phyloP scores from a whole-genome alignment of 1,140 invertebrate species.

The Lerema accius region DNA sequence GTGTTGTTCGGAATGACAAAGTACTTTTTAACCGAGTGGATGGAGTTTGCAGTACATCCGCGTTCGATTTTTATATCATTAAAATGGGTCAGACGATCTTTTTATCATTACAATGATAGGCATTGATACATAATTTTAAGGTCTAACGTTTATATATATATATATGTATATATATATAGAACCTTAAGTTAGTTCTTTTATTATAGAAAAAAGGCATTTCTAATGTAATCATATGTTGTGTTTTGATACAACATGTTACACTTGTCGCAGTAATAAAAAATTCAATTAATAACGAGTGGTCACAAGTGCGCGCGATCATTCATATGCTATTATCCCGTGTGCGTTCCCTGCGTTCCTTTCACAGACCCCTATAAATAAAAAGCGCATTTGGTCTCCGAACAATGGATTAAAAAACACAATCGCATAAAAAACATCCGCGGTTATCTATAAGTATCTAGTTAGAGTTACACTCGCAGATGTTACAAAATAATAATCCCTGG shows the following conservation, averaged over 20 bases:
- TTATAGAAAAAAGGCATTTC: too few relatives aligned
- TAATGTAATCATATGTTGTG: slow-evolving; percentile 14
- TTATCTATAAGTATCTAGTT: slow-evolving; percentile 82
- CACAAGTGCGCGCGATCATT: slow-evolving; percentile 70
- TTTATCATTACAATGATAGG: background rate
- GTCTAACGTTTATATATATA: too few relatives aligned
- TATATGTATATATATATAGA: too few relatives aligned
- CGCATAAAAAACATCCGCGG: slow-evolving; percentile 80
- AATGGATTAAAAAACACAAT: slow-evolving; percentile 74
- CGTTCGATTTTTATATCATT: slow-evolving; percentile 9
- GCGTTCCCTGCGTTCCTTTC: slow-evolving; percentile 37
- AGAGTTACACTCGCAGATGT: slow-evolving; percentile 79
- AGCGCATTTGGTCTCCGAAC: slow-evolving; percentile 71
- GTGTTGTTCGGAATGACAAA: slow-evolving; percentile 39
- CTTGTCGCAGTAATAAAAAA: slow-evolving; percentile 63
- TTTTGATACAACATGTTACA: slow-evolving; percentile 37
- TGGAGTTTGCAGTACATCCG: slow-evolving; percentile 5
- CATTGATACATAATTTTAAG: too few relatives aligned
- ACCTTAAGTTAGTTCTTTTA: too few relatives aligned
- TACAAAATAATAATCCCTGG: slow-evolving; percentile 75
- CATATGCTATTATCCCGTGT: slow-evolving; percentile 51
- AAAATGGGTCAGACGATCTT: slow-evolving; percentile 9
- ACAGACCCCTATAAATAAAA: slow-evolving; percentile 70
- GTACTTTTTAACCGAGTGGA: slow-evolving; percentile 25
- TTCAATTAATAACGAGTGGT: slow-evolving; percentile 75